Evolutionary conservation across 2,888 invertebrate species (phyloP).

Genomic region (Trachelus tabidus): DNA sequence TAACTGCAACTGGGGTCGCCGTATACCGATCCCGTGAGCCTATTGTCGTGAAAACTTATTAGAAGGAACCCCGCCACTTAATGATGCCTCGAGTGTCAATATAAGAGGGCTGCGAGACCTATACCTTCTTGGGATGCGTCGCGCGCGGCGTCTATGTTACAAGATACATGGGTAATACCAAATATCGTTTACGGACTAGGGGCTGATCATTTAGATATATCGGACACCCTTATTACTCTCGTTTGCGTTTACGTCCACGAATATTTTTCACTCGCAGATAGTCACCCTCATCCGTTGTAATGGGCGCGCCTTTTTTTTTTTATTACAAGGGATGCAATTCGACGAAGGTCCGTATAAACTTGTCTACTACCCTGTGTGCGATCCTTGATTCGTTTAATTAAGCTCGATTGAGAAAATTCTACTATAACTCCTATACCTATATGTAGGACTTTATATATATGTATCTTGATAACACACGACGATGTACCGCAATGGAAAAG

Average conservation of each 20-base stretch:
- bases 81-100: slow-evolving; percentile 33
- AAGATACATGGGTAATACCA: neutral
- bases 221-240: neutral
- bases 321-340: neutral
- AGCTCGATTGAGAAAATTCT: slow-evolving; percentile 24
- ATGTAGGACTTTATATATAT: neutral
- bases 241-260: neutral
- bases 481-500: slow-evolving; percentile 10
- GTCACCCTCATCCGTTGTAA: neutral
- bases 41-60: slow-evolving; percentile 36
- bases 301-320: neutral
- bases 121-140: neutral
- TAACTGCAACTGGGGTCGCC: neutral
- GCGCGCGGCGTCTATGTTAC: neutral
- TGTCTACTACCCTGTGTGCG: neutral
- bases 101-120: slow-evolving; percentile 2
- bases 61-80: slow-evolving; percentile 30
- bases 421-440: neutral
- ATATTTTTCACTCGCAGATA: neutral
- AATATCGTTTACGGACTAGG: neutral
- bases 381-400: slow-evolving; percentile 23
- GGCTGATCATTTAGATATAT: neutral
- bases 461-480: neutral
- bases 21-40: neutral
- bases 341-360: neutral